Percentiles rank a stretch among this genome's conserved stretches.
phyloP scores from a whole-genome alignment of 1,140 invertebrate species.

The Drosophila nannoptera region DNA sequence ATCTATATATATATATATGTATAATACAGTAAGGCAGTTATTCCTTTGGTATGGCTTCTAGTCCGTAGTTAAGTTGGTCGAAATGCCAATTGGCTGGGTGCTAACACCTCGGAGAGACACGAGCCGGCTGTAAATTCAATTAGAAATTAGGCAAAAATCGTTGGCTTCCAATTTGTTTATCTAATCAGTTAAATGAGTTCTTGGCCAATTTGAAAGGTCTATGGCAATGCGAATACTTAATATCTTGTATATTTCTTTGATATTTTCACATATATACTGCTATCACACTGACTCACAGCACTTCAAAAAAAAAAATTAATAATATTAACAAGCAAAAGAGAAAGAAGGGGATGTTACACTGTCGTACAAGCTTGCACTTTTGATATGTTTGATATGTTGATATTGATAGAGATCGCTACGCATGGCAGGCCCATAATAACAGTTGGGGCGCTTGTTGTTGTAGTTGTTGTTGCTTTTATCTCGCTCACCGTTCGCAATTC shows the following conservation, averaged over 20 bases:
- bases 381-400: background rate
- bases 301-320: conserved; percentile 51
- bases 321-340: too few relatives aligned
- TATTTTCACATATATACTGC: conserved; percentile 9
- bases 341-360: conserved; percentile 14
- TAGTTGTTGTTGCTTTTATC: conserved; percentile 40
- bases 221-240: background rate
- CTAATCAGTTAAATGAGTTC: conserved; percentile 69
- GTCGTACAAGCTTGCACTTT: conserved; percentile 4
- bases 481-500: conserved; percentile 47
- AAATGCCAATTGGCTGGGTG: conserved; percentile 42
- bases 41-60: background rate
- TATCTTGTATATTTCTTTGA: background rate
- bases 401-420: conserved; percentile 36
- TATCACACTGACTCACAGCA: conserved; percentile 57
- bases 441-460: background rate
- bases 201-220: conserved; percentile 11
- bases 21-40: background rate
- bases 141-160: conserved; percentile 57
- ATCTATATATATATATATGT: too few relatives aligned
- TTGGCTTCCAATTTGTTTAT: conserved; percentile 32
- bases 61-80: conserved; percentile 8
- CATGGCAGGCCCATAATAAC: conserved; percentile 33
- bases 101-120: conserved; percentile 48
- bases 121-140: conserved; percentile 62